Evolutionary conservation across 2,113 vertebrate species (phyloP).

Genomic region (Ictalurus furcatus): DNA sequence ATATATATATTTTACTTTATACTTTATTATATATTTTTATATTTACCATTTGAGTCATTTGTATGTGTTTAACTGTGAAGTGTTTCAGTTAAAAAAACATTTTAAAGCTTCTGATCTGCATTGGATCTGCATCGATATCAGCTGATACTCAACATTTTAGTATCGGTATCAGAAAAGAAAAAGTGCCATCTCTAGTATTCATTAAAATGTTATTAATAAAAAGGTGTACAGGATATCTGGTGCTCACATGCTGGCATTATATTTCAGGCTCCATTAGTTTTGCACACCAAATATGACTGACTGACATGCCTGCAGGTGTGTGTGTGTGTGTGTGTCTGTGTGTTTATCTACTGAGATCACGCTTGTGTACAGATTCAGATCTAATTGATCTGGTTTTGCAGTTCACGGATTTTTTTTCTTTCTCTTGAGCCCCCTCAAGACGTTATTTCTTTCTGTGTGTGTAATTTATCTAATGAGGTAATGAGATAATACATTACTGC

Average conservation of each 20-base stretch:
- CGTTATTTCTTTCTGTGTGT: background rate
- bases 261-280: too few relatives aligned
- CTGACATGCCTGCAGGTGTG: background rate
- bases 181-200: too few relatives aligned
- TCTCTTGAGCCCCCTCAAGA: background rate
- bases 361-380: background rate
- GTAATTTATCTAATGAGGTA: slow-evolving; percentile 33
- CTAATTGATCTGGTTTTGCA: background rate
- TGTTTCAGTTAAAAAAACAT: background rate
- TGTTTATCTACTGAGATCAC: too few relatives aligned
- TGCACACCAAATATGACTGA: too few relatives aligned
- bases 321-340: background rate
- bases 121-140: too few relatives aligned
- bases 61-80: background rate
- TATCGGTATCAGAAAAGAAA: too few relatives aligned
- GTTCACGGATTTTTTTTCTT: background rate
- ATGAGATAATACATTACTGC: slow-evolving; percentile 42
- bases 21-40: background rate
- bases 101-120: too few relatives aligned
- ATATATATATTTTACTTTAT: background rate
- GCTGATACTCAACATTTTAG: too few relatives aligned
- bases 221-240: background rate
- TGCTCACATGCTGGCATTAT: background rate
- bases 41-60: background rate
- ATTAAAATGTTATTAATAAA: background rate